Evolutionary conservation across 1,140 invertebrate species (phyloP), one percentile per base, ranked within the genome.

Genomic region (Listronotus oregonensis): DNA sequence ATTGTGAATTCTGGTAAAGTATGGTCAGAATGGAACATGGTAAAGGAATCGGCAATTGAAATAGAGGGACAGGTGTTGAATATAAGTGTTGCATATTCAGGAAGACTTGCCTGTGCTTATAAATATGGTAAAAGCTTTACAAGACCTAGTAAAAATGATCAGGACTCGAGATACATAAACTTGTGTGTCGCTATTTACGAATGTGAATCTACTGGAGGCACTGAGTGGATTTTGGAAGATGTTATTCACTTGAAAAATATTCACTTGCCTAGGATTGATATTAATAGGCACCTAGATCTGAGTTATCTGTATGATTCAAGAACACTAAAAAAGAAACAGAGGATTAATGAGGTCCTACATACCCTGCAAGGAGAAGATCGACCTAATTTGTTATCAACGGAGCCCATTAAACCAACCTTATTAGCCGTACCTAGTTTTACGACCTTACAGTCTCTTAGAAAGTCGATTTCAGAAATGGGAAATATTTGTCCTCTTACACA

Each of bases 221-320:
- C 87, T n/a, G 96, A 99, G 78, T 99, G 97, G 97, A 87, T 96
- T n/a, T 80, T 97, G n/a, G 97, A 99, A 80, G 97, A 99, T 74
- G 96, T 93, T 0, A 95, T 96, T 69, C 90, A 94, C 70, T 79
- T 97, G 62, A 90, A 92, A 75, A 95, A 95, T 72, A 92, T 95
- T 63, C 90, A 92, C 76, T 75, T 95, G 58, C 92, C 93, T 0
- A 79, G 91, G 49, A 91, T 93, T 9, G 88, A 90, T 51, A 84
- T 93, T 1, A 91, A 93, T 68, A 87, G 71, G 37, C 89, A 91
- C 77, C 82, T 94, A 15, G 92, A 95, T 78, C 77, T 94, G 18
- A 92, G 89, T 62, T 92, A 92, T 75, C 79, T 95, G 3, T 89
- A 94, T 69, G 92, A 94, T 71, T 89, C 87, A 11, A 86, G 86